phyloP scores from a whole-genome alignment of 2,888 invertebrate species.

The Eucera pruinosa region DNA sequence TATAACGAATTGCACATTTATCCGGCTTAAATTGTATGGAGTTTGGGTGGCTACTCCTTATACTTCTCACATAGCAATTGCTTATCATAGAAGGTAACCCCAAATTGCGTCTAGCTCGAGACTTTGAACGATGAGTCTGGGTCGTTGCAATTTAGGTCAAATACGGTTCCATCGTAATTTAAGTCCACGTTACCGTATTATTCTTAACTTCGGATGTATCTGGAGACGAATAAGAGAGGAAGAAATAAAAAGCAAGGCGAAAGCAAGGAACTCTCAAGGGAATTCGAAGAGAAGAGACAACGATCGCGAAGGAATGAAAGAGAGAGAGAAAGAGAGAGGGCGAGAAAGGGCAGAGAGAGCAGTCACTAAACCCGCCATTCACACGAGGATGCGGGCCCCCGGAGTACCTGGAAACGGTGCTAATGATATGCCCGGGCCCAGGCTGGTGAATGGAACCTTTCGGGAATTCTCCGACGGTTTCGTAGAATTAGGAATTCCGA shows the following conservation, averaged over 20 bases:
- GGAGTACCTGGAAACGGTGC: conserved; percentile 81
- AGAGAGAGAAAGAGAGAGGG: too few relatives aligned
- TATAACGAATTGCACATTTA: too few relatives aligned
- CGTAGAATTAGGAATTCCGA: conserved; percentile 84
- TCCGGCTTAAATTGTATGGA: too few relatives aligned
- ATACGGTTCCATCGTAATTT: too few relatives aligned
- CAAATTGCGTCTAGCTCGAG: too few relatives aligned
- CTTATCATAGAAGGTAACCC: too few relatives aligned
- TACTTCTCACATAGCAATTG: too few relatives aligned
- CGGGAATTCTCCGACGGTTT: conserved; percentile 84
- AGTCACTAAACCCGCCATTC: conserved; percentile 80
- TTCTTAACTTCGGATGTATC: background rate
- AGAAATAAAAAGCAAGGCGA: conserved; percentile 2
- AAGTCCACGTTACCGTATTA: too few relatives aligned
- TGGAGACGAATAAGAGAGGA: background rate
- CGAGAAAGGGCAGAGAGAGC: conserved; percentile 35
- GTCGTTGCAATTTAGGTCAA: too few relatives aligned
- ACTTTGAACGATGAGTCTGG: too few relatives aligned
- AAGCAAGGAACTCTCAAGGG: conserved; percentile 3
- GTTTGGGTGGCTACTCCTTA: too few relatives aligned
- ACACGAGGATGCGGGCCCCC: conserved; percentile 71
- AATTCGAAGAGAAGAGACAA: conserved; percentile 18
- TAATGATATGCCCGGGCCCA: conserved; percentile 83
- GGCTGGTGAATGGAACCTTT: conserved; percentile 82
- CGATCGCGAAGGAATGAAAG: conserved; percentile 20